phyloP scores from a whole-genome alignment of 2,888 invertebrate genomes.

The Neoaliturus tenellus region DNA sequence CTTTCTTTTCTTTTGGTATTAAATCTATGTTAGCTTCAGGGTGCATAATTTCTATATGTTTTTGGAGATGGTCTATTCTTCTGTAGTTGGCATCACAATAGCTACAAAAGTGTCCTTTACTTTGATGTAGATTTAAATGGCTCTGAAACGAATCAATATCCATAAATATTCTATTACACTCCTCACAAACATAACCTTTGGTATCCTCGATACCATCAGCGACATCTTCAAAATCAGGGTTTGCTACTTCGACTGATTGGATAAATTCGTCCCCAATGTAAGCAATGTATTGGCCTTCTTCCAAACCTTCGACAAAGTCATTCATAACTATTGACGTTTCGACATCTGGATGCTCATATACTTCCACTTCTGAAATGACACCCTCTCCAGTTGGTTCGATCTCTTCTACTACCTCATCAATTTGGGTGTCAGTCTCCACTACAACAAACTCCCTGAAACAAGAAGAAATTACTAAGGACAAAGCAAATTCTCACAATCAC shows the following conservation, averaged over 20 bases:
- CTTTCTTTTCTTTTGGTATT: slow-evolving; percentile 18
- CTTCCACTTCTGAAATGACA: slow-evolving; percentile 8
- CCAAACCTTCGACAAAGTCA: slow-evolving; percentile 25
- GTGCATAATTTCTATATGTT: slow-evolving; percentile 61
- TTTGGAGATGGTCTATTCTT: slow-evolving; percentile 62
- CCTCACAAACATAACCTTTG: slow-evolving; percentile 11
- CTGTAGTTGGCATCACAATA: slow-evolving; percentile 62
- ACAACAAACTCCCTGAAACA: slow-evolving; percentile 35
- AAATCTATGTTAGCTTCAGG: not conserved
- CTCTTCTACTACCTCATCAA: not conserved
- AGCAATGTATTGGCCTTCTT: slow-evolving; percentile 41
- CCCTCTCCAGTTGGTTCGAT: not conserved
- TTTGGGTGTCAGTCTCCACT: not conserved
- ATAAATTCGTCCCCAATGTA: slow-evolving; percentile 28
- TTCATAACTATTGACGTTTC: slow-evolving; percentile 38
- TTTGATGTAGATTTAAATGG: slow-evolving; percentile 29
- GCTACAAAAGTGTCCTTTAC: slow-evolving; percentile 56
- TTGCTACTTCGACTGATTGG: slow-evolving; percentile 21
- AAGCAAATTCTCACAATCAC: no score
- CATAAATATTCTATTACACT: slow-evolving; percentile 24
- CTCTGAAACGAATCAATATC: not conserved
- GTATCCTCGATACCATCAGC: not conserved
- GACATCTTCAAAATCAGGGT: not conserved
- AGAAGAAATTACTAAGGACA: no score
- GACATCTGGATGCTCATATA: slow-evolving; percentile 29